Base-by-base conservation (phyloP, 92 coral and sea anemone genomes). In the Hydrozoanthus gracilis region DNA sequence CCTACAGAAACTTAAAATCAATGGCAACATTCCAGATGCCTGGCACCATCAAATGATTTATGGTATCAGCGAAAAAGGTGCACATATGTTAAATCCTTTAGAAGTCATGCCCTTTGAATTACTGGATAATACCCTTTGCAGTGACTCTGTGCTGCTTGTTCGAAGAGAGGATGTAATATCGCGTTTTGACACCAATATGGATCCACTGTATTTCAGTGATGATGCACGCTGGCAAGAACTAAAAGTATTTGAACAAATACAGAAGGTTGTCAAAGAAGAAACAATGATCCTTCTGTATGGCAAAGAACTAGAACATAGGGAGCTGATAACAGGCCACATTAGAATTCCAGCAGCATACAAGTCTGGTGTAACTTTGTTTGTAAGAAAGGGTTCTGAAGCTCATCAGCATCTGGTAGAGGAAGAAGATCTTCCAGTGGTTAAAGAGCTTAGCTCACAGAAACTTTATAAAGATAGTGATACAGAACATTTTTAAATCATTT, bases 1-100 rank as follows among this genome's bases (percentile, higher is more conserved):
- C 49, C 84, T 94, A 49, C 97, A 94, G 54, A 89, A 90, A 69
- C 77, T 94, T 0, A 67, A 61, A 9, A 76, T 92, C 4, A 90
- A 92, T 77, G 97, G 97, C 18, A 86, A 77, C 39, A 88, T 94
- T 12, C 95, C 94, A 18, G 97, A 94, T 73, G 97, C 97, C 1
- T 94, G 97, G 97, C 97, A 94, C 86, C 95, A 94, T 65, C 97
- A 94, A 56, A 92, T 94, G 88, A 82, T 94, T 70, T 94, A 88
- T 64, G 97, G 97, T 39, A 92, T 94, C 8, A 92, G 95, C 9
- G 78, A 88, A 51, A 84, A 86, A 13, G 97, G 97, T 4, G 86
- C 83, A 14, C 97, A 94, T 49, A 68, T 91, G 76, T 70, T 89
- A 0, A 94, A 94, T 61, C 97, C 97, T 11, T 71, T 64, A 16